phyloP scores from a whole-genome alignment of 2,113 vertebrate genomes.

The Mormoops blainvillei region DNA sequence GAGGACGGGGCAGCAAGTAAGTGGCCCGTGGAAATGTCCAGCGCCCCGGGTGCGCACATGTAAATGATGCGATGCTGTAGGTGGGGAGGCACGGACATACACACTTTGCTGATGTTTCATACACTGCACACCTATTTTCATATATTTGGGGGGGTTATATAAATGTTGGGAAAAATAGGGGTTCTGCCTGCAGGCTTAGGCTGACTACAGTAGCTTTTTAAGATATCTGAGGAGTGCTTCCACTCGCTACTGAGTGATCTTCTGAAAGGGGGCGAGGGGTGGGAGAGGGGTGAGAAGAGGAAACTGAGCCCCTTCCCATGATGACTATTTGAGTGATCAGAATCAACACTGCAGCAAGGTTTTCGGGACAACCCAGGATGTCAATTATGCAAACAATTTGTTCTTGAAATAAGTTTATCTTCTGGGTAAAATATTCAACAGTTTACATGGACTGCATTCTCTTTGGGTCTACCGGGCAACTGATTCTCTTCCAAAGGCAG shows the following conservation, averaged over 20 bases:
- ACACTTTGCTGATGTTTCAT: accelerated
- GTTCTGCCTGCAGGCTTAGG: not conserved
- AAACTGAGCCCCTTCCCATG: not conserved
- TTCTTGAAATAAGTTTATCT: not conserved
- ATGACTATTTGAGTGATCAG: not conserved
- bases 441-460: not conserved
- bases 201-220: not conserved
- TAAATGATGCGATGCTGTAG: accelerated
- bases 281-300: not conserved
- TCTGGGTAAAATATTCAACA: not conserved
- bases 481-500: not conserved
- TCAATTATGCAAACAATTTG: not conserved
- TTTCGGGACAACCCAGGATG: not conserved
- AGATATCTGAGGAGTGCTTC: not conserved
- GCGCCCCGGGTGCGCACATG: accelerated
- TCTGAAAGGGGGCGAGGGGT: not conserved
- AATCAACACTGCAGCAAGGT: not conserved
- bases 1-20: accelerated
- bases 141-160: not conserved
- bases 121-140: not conserved
- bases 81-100: accelerated
- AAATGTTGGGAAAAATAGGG: not conserved
- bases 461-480: not conserved
- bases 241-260: not conserved
- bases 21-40: accelerated